Base-by-base conservation (phyloP, 2,888 invertebrate genomes). In the Cetonia aurata region DNA sequence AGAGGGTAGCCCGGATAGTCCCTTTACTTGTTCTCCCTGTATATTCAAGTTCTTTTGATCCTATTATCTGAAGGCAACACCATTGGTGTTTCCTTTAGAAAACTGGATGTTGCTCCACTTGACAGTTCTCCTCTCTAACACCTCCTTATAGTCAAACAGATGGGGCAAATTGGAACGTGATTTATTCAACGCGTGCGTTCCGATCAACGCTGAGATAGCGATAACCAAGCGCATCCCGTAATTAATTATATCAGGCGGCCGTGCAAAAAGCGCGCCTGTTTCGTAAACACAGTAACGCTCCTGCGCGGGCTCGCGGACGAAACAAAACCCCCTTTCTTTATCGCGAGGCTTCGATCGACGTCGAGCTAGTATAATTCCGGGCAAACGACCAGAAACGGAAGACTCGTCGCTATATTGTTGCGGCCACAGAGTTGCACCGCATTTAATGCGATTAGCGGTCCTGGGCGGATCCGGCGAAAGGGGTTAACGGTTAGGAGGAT, bases 361-460 rank as follows among this genome's bases (percentile, higher is more conserved):
- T 17, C 42, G 10, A n/a, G n/a, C n/a, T n/a, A n/a, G 33, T 15
- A 67, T 67, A 67, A 67, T 67, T 57, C 48, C 48, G 67, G 55
- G 67, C 46, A 57, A 67, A 56, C 56, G 55, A 48, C 67, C 67
- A 67, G 37, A 53, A 67, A 37, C 56, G 67, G 56, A 62, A 50
- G 62, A 57, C 67, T 56, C 56, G 56, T 56, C 56, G 56, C 57
- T 67, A 67, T 69, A 69, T 69, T 69, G 59, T 59, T 69, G 69
- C 59, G 69, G 59, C 50, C 52, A 57, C 69, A 62, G 62, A 62
- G 46, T 50, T 69, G 69, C 50, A 52, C 69, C 59, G 50, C 69
- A 59, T 44, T 57, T 59, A 69, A 59, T 41, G 69, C 69, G 57
- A 69, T 69, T 69, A 69, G 69, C 57, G 69, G 69, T 59, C 59